A percentile compares a stretch with the other conserved stretches of the same genome.
phyloP scores from a whole-genome alignment of 2,888 invertebrate genomes.

The Dolichomitus sp. region DNA sequence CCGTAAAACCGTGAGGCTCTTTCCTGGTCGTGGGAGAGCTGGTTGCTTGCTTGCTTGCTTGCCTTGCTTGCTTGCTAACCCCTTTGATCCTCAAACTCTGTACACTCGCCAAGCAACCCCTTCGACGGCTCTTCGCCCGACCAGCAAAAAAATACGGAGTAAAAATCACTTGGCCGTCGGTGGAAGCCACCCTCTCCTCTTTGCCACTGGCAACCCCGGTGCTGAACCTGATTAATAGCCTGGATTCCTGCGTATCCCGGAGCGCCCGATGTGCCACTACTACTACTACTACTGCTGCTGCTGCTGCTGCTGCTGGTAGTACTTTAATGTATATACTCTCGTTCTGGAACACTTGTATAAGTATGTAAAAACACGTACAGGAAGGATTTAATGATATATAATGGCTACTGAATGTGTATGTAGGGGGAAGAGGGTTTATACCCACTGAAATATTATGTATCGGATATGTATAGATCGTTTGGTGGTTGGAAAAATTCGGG shows the following conservation, averaged over 20 bases:
- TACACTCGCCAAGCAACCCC: conserved; percentile 46
- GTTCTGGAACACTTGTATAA: background rate
- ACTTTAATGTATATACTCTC: background rate
- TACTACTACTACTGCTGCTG: background rate
- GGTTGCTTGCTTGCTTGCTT: conserved; percentile 64
- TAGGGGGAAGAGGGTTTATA: background rate
- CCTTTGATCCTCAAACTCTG: conserved; percentile 55
- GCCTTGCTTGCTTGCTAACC: conserved; percentile 29
- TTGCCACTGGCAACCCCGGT: conserved; percentile 53
- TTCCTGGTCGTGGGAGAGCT: conserved; percentile 69
- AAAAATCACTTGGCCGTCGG: conserved; percentile 68
- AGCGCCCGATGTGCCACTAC: background rate
- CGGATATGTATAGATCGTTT: conserved; percentile 55
- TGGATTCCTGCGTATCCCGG: conserved; percentile 61
- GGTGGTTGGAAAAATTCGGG: conserved; percentile 51
- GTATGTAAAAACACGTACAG: conserved; percentile 25
- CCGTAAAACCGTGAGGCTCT: conserved; percentile 70
- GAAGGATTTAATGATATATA: conserved; percentile 47
- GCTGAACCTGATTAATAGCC: conserved; percentile 71
- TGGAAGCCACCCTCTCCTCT: conserved; percentile 38
- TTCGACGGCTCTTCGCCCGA: conserved; percentile 32
- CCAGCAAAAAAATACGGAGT: conserved; percentile 61
- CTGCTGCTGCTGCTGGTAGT: background rate
- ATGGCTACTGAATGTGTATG: conserved; percentile 20
- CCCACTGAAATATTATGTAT: conserved; percentile 61